phyloP scores from a whole-genome alignment of 1,140 invertebrate species.

The Drosophila saltans region DNA sequence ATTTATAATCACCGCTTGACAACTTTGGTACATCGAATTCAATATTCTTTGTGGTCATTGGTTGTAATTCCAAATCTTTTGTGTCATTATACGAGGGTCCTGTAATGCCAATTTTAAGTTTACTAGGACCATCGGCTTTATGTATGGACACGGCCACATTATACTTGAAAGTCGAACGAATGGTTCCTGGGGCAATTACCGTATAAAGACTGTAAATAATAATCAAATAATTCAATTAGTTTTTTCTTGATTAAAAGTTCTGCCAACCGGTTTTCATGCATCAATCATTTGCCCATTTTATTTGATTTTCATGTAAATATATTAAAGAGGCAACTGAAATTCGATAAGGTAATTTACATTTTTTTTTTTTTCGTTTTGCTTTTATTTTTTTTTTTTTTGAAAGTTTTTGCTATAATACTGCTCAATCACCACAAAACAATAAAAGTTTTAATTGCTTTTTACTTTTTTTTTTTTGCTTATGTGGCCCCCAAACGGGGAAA shows the following conservation, averaged over 20 bases:
- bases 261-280: background rate
- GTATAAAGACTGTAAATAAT: constrained; percentile 87
- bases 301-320: constrained; percentile 29
- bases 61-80: constrained; percentile 87
- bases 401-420: constrained; percentile 24
- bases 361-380: background rate
- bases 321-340: constrained; percentile 26
- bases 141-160: constrained; percentile 90
- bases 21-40: constrained; percentile 88
- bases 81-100: constrained; percentile 88
- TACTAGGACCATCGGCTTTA: constrained; percentile 85
- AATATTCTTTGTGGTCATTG: constrained; percentile 88
- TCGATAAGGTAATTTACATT: background rate
- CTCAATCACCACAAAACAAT: background rate
- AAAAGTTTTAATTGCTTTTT: background rate
- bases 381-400: constrained; percentile 13
- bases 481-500: background rate
- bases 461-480: background rate
- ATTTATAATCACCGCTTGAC: constrained; percentile 89
- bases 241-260: constrained; percentile 5
- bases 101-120: constrained; percentile 88
- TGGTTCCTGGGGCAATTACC: constrained; percentile 90
- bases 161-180: constrained; percentile 93
- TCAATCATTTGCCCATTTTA: constrained; percentile 19
- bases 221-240: constrained; percentile 25